Evolutionary conservation across 2,888 invertebrate genomes (phyloP).

Genomic region (Pegoplata infirma): DNA sequence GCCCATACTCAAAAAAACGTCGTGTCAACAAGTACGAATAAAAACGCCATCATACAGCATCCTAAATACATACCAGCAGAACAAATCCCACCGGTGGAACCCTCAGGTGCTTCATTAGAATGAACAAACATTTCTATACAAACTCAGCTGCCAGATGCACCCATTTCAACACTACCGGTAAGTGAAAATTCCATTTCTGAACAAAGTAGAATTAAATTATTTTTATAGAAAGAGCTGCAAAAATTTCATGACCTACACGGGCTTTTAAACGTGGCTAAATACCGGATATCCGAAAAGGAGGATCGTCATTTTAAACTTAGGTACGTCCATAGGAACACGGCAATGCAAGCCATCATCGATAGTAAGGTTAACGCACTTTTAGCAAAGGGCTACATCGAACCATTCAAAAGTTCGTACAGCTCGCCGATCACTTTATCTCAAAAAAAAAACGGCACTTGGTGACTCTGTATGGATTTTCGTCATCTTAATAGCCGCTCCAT

Average conservation of each 20-base stretch:
- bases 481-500: constrained; percentile 4
- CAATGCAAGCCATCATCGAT: constrained; percentile 39
- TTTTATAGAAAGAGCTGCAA: background rate
- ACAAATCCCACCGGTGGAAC: too few relatives aligned
- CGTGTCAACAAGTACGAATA: too few relatives aligned
- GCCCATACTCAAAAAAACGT: too few relatives aligned
- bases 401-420: constrained; percentile 26
- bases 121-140: too few relatives aligned
- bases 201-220: background rate
- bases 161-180: too few relatives aligned
- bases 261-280: background rate
- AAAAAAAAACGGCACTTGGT: background rate
- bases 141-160: too few relatives aligned
- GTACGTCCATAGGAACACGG: constrained; percentile 35
- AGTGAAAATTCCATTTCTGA: background rate
- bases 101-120: too few relatives aligned
- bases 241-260: background rate
- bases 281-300: background rate
- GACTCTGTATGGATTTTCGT: background rate
- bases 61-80: too few relatives aligned
- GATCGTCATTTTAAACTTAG: constrained; percentile 1
- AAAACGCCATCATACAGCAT: too few relatives aligned
- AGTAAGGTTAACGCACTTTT: constrained; percentile 25
- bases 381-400: constrained; percentile 26
- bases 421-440: constrained; percentile 21